Conservation (phyloP, 92 coral and sea anemone species). For the Paramuricea clavata region DNA sequence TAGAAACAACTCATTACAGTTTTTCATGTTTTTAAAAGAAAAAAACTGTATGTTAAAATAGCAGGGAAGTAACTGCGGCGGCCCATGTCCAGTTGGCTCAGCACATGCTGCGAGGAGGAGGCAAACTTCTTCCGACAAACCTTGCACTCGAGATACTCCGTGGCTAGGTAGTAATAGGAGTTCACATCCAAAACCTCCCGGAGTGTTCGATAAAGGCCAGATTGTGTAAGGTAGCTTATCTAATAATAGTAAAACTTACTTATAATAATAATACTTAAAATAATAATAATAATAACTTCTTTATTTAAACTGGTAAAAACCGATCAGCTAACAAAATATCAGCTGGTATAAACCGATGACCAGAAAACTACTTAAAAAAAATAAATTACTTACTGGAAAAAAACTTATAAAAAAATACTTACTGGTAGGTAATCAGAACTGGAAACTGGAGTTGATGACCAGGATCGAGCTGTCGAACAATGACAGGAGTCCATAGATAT, state of each 20-base stretch:
- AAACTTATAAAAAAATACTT: too few species aligned
- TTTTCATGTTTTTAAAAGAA: neutral
- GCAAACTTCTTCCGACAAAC: conserved; percentile 19
- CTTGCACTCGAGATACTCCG: conserved; percentile 30
- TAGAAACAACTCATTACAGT: too few species aligned
- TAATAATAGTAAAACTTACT: neutral
- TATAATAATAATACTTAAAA: too few species aligned
- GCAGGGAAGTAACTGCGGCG: conserved; percentile 30
- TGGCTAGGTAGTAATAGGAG: conserved; percentile 6
- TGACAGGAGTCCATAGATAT: too few species aligned
- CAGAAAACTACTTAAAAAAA: too few species aligned
- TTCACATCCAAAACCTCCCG: conserved; percentile 10
- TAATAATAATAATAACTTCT: too few species aligned
- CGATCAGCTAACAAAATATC: too few species aligned
- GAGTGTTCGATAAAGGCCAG: conserved; percentile 33
- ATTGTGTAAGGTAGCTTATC: conserved; percentile 4
- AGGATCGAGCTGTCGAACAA: conserved; percentile 63
- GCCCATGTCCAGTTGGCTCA: conserved; percentile 38
- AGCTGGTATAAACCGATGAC: conserved; percentile 46
- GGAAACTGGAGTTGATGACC: conserved; percentile 71
- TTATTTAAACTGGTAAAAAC: too few species aligned
- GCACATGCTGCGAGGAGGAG: conserved; percentile 23
- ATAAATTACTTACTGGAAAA: too few species aligned
- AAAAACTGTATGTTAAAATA: conserved; percentile 22
- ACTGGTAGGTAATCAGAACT: conserved; percentile 61